Conservation (phyloP, 1,140 invertebrate species). For the Cecropterus lyciades region DNA sequence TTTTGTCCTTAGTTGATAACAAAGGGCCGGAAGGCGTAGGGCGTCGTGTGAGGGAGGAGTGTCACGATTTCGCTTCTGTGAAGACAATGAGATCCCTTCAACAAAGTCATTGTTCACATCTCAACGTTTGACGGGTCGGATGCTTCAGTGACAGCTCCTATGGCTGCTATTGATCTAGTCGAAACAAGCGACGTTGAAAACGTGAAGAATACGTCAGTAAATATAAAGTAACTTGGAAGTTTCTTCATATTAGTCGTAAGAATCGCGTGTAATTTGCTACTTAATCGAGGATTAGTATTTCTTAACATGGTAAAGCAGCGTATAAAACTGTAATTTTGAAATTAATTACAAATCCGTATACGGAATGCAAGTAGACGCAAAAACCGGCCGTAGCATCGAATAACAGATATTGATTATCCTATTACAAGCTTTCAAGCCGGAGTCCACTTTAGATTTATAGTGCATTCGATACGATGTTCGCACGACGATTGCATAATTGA, state of each 20-base stretch:
- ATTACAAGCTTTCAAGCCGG: conserved; percentile 39
- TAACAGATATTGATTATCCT: conserved; percentile 50
- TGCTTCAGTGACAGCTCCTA: conserved; percentile 36
- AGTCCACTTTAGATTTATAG: conserved; percentile 51
- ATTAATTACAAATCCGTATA: conserved; percentile 19
- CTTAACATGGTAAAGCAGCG: not conserved
- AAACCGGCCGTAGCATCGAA: conserved; percentile 38
- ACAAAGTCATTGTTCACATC: conserved; percentile 58
- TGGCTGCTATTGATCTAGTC: conserved; percentile 42
- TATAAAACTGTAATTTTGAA: conserved; percentile 8
- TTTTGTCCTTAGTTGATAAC: conserved; percentile 48
- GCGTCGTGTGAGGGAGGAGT: conserved; percentile 63
- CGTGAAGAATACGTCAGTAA: not conserved
- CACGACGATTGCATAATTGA: conserved; percentile 63
- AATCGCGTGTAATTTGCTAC: conserved; percentile 12
- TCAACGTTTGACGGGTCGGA: conserved; percentile 37
- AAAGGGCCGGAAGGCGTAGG: conserved; percentile 50
- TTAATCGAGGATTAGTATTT: conserved; percentile 11
- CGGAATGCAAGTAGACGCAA: conserved; percentile 9
- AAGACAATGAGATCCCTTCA: conserved; percentile 53
- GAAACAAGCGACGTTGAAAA: conserved; percentile 17
- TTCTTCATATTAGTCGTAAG: not conserved
- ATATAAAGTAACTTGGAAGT: not conserved
- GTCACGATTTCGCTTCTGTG: conserved; percentile 58
- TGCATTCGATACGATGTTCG: conserved; percentile 43